Base-by-base conservation (phyloP, 2,888 invertebrate genomes). In the Malacosoma neustria region DNA sequence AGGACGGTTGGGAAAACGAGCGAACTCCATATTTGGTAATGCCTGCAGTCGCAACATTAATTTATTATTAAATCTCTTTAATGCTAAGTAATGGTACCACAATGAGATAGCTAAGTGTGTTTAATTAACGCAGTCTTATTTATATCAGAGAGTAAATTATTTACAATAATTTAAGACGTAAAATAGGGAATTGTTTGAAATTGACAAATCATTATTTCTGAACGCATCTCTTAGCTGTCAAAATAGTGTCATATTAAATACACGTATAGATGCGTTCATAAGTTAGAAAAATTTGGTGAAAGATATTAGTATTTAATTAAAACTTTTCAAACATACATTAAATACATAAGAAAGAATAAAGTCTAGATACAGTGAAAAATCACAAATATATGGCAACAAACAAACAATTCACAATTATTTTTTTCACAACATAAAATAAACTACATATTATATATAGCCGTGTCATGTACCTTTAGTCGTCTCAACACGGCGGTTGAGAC, bases 1-100 rank as follows among this genome's bases (percentile, higher is more conserved):
- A 82, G 82, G 81, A 80, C 82, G 84, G 84, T 82, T 81, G 84
- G 86, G 86, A 87, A 87, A 87, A 87, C 87, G 87, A 87, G 86
- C 87, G 82, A 88, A 88, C 87, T 87, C 89, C 89, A 89, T 89
- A 89, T 89, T 89, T 89, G 89, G 89, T 88, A 88, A 89, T 89
- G 89, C 86, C 79, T 85, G 75, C 74, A 76, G 81, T 67, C 65
- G 69, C 77, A 69, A 68, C 70, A 70, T 69, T 65, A 62, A 68
- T 62, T 65, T 61, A 65, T 56, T 64, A 57, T 61, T 65, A 69
- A 66, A 60, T 61, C 37, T 46, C 41, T 48, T 58, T 54, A 45
- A 37, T 46, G 50, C 38, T 37, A 43, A 36, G 40, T 39, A 49
- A 51, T 42, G 37, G 39, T 15, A 41, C 38, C 11, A 37, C 33